These are phyloP conservation scores for Okapia johnstoni DNA, from an alignment of 2,113 vertebrate species.

Conservation along the genomic window DNA sequence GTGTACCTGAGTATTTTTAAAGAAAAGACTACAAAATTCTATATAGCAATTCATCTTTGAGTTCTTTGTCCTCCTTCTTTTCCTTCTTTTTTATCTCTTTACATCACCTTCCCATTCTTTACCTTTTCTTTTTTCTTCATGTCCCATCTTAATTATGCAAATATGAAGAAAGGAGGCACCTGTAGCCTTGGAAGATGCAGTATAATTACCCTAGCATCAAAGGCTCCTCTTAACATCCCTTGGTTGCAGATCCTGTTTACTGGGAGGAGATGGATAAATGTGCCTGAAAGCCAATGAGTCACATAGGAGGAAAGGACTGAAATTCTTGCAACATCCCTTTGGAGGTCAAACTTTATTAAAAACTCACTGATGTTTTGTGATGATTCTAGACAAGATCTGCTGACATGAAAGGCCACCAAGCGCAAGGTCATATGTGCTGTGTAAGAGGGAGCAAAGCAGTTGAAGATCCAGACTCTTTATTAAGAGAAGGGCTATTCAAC, in stretches of 20 bases:
- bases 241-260: not conserved
- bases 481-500: not conserved
- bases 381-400: not conserved
- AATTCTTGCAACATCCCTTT: not conserved
- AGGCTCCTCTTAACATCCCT: not conserved
- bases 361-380: not conserved
- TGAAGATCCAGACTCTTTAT: not conserved
- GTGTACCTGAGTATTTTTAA: not conserved
- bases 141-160: not conserved
- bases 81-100: not conserved
- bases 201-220: not conserved
- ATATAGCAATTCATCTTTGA: not conserved
- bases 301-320: not conserved
- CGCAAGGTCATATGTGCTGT: not conserved
- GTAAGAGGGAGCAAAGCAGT: not conserved
- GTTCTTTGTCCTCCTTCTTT: not conserved
- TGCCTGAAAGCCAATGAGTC: not conserved
- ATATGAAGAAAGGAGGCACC: not conserved
- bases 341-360: not conserved
- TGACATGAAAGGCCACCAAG: not conserved
- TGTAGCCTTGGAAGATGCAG: not conserved
- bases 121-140: not conserved
- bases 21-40: not conserved
- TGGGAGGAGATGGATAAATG: not conserved
- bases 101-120: not conserved